Evolutionary conservation across 2,113 vertebrate genomes (phyloP), one percentile per base, ranked within the genome.

Genomic region (Pleuronectes platessa): DNA sequence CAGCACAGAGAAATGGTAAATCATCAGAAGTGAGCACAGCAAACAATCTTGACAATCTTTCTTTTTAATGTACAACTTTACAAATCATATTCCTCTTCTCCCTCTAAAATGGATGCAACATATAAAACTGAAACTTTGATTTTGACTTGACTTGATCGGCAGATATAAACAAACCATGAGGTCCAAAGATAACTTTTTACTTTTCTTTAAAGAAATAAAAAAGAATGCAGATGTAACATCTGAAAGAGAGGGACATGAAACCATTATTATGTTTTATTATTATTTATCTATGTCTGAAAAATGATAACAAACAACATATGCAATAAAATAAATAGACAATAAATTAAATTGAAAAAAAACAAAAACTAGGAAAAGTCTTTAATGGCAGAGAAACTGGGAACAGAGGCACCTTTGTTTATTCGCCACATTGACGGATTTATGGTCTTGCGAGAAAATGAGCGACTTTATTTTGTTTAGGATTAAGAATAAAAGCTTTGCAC

Each of bases 271-370:
- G 31, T 31, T 31, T 31, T 31, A 31, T 8, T 31, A 31, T 6
- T 31, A 31, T 31, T 31, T 31, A 68, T 42, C 71, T 70, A 62
- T 17, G 18, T 61, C 45, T n/a, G 4, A 54, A 51, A 75, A 65
- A 80, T 8, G 58, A 74, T 42, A 73, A 71, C 59, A 64, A 71
- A 71, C 59, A 64, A 66, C 56, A 53, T 79, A 54, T 59, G 68
- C 74, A 79, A 76, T 51, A 65, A 86, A 92, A 90, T 90, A 92
- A 92, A 90, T 90, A 84, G 68, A 88, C 76, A 92, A 89, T 91
- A 92, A 92, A 88, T 91, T 81, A 91, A 89, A 89, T 71, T 78
- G 60, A 20, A 49, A 18, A 49, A 18, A 17, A 18, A 64, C 59
- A 51, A 78, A 81, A 61, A 26, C 76, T 73, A 60, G 31, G 31